Evolutionary conservation across 2,888 invertebrate species (phyloP).

Genomic region (Automeris io): DNA sequence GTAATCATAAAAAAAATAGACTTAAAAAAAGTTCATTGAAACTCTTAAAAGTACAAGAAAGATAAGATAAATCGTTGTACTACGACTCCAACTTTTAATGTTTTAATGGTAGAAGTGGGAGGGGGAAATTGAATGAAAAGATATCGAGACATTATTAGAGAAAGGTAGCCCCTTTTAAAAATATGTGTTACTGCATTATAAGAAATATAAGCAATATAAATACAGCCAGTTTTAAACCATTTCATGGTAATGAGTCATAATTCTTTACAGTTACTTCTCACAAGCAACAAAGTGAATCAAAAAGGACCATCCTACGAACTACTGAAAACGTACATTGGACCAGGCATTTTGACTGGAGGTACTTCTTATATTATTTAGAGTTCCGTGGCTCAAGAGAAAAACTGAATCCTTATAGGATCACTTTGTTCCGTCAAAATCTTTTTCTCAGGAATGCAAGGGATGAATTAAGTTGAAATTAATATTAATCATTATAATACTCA

Average conservation of each 20-base stretch:
- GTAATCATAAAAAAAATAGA: too few relatives aligned
- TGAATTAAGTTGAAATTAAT: too few relatives aligned
- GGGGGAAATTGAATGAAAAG: not conserved
- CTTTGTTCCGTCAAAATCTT: too few relatives aligned
- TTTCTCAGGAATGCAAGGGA: too few relatives aligned
- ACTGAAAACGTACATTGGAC: constrained; percentile 38
- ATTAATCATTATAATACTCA: too few relatives aligned
- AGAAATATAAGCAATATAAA: not conserved
- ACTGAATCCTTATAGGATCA: too few relatives aligned
- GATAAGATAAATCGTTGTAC: too few relatives aligned
- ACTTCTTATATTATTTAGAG: too few relatives aligned
- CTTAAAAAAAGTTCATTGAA: too few relatives aligned
- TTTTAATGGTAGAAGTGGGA: too few relatives aligned
- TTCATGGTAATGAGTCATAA: not conserved
- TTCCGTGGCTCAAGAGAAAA: too few relatives aligned
- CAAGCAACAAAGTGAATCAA: constrained; percentile 52
- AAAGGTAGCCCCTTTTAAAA: not conserved
- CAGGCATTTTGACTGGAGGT: constrained; percentile 59
- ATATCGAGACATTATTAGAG: not conserved
- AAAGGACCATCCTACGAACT: constrained; percentile 50
- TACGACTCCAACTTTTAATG: not conserved
- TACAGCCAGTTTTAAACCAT: not conserved
- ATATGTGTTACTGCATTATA: not conserved
- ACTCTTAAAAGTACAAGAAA: too few relatives aligned
- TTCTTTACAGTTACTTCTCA: constrained; percentile 41